A percentile compares a stretch with the other conserved stretches of the same genome.
These are phyloP conservation scores for Solenopsis fugax DNA, from an alignment of 1,140 invertebrate species.

Conservation along the genomic window DNA sequence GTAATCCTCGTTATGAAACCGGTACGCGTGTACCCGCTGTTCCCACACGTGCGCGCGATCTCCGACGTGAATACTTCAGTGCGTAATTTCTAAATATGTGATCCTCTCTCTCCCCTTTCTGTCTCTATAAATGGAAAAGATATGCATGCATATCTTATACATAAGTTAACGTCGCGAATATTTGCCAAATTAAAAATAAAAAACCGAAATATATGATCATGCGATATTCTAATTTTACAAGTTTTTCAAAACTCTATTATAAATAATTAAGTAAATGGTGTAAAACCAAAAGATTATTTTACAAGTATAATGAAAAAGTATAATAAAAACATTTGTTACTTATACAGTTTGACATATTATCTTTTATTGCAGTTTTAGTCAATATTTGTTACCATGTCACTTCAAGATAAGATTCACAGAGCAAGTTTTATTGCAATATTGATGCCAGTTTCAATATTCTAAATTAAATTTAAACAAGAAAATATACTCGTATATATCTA, in stretches of 20 bases:
- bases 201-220: slow-evolving; percentile 4
- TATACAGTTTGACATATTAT: slow-evolving; percentile 40
- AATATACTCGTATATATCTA: background rate
- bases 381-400: slow-evolving; percentile 68
- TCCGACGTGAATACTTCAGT: slow-evolving; percentile 63
- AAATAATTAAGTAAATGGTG: slow-evolving; percentile 10
- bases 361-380: slow-evolving; percentile 56
- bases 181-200: background rate
- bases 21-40: slow-evolving; percentile 68
- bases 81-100: slow-evolving; percentile 75
- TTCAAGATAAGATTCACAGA: slow-evolving; percentile 30
- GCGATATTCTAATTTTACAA: background rate
- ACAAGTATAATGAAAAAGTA: slow-evolving; percentile 29
- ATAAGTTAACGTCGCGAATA: background rate
- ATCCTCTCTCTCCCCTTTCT: slow-evolving; percentile 19
- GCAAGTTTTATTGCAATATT: background rate
- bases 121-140: slow-evolving; percentile 56
- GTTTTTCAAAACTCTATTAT: background rate
- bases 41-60: slow-evolving; percentile 65
- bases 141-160: background rate
- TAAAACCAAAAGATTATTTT: slow-evolving; percentile 19
- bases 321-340: slow-evolving; percentile 46
- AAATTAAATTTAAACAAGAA: background rate
- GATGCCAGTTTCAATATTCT: background rate
- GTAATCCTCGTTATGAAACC: slow-evolving; percentile 78